Conservation (phyloP, 1,140 invertebrate genomes). For the Cyclargus thomasi region DNA sequence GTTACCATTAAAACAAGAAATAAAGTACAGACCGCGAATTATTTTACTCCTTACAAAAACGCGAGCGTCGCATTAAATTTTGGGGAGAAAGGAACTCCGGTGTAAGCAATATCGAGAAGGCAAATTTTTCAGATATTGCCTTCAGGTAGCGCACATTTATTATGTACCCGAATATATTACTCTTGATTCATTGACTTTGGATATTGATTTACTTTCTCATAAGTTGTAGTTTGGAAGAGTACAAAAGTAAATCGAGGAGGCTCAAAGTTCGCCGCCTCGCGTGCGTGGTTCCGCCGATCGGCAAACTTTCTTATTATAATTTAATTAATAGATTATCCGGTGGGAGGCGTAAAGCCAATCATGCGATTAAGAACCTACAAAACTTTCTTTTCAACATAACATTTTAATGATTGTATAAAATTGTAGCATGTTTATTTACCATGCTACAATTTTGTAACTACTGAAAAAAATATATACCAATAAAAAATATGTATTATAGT, state of each 20-base stretch:
- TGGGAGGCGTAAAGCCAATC: background rate
- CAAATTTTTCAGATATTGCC: constrained; percentile 76
- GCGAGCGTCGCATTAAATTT: constrained; percentile 74
- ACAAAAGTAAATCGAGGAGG: constrained; percentile 48
- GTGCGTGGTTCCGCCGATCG: constrained; percentile 31
- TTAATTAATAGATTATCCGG: background rate
- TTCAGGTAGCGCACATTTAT: constrained; percentile 75
- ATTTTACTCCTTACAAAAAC: constrained; percentile 75
- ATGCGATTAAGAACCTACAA: background rate
- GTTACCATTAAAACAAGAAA: constrained; percentile 74
- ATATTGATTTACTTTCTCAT: constrained; percentile 75
- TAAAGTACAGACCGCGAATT: constrained; percentile 70
- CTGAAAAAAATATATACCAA: too few species aligned
- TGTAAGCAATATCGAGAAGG: constrained; percentile 74
- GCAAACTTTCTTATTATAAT: background rate
- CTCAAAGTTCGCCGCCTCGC: constrained; percentile 45
- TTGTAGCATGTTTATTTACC: too few species aligned
- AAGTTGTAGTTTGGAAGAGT: constrained; percentile 65
- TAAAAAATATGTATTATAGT: too few species aligned
- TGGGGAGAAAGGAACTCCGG: constrained; percentile 73
- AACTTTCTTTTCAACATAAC: too few species aligned
- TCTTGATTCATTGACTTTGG: constrained; percentile 74
- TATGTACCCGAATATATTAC: constrained; percentile 76
- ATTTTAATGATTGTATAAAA: too few species aligned
- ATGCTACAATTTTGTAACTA: too few species aligned